These are phyloP conservation scores for Brassicogethes aeneus DNA, from an alignment of 2,888 invertebrate species.

Conservation along the genomic window DNA sequence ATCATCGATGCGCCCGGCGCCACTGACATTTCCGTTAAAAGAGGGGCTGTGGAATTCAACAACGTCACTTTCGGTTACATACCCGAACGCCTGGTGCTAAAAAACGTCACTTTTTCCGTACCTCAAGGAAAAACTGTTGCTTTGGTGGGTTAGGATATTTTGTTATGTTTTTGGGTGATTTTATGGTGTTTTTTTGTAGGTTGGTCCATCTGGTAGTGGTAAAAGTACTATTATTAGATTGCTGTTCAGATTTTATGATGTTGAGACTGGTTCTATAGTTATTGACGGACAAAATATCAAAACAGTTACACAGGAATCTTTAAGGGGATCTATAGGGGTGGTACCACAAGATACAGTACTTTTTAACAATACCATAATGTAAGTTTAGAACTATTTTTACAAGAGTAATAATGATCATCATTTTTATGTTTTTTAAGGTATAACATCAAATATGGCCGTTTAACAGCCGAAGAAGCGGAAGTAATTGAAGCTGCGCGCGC, in stretches of 20 bases:
- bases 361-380: conserved; percentile 86
- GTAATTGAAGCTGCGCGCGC: conserved; percentile 81
- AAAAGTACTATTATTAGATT: conserved; percentile 95
- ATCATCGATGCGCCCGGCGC: conserved; percentile 78
- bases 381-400: conserved; percentile 19
- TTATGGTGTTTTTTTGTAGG: conserved; percentile 41
- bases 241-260: conserved; percentile 94
- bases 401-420: background rate
- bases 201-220: conserved; percentile 85
- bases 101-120: conserved; percentile 69
- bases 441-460: conserved; percentile 88
- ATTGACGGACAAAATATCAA: conserved; percentile 88
- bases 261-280: conserved; percentile 74
- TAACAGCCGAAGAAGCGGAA: conserved; percentile 69
- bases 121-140: conserved; percentile 81
- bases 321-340: conserved; percentile 80
- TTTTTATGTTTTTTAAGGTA: conserved; percentile 47
- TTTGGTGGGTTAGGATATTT: conserved; percentile 44
- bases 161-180: conserved; percentile 7
- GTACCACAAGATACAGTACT: conserved; percentile 97
- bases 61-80: conserved; percentile 86
- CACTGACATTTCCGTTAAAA: conserved; percentile 55
- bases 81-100: conserved; percentile 67
- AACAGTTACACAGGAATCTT: conserved; percentile 73
- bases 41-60: conserved; percentile 76